Evolutionary conservation across 2,113 vertebrate species (phyloP).

Genomic region (Pyrgilauda ruficollis): DNA sequence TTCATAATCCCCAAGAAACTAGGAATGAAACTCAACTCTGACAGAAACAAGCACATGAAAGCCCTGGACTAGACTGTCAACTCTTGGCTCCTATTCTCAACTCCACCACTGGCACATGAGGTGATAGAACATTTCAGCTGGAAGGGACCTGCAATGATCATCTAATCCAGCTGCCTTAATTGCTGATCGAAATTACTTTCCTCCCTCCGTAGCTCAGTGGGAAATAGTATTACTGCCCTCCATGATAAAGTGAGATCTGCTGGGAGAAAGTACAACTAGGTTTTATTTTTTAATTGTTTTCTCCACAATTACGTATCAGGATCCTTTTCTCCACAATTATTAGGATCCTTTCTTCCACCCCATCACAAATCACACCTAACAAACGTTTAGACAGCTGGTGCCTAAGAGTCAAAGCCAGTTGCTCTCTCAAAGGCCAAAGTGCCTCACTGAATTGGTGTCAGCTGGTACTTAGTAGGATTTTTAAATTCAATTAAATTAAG

Average conservation of each 20-base stretch:
- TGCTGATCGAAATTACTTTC: neutral
- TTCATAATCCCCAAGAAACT: neutral
- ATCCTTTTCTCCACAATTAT: neutral
- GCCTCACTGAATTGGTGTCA: conserved; percentile 7
- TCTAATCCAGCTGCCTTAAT: neutral
- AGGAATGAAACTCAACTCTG: neutral
- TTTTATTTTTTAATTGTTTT: neutral
- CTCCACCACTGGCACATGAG: neutral
- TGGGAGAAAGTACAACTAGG: neutral
- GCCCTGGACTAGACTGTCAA: neutral
- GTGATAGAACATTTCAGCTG: neutral
- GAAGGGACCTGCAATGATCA: neutral
- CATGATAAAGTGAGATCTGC: neutral
- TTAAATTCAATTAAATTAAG: conserved; percentile 35
- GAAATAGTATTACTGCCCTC: neutral
- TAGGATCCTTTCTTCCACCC: neutral
- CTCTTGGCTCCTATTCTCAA: neutral
- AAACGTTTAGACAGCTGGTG: conserved; percentile 9
- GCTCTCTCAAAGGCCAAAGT: neutral
- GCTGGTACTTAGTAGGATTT: neutral
- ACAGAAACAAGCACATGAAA: neutral
- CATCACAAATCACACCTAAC: neutral
- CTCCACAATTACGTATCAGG: neutral
- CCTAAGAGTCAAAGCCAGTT: neutral
- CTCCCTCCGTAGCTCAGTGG: neutral